Evolutionary conservation across 2,888 invertebrate species (phyloP).

Genomic region (Ormyrus thymus): DNA sequence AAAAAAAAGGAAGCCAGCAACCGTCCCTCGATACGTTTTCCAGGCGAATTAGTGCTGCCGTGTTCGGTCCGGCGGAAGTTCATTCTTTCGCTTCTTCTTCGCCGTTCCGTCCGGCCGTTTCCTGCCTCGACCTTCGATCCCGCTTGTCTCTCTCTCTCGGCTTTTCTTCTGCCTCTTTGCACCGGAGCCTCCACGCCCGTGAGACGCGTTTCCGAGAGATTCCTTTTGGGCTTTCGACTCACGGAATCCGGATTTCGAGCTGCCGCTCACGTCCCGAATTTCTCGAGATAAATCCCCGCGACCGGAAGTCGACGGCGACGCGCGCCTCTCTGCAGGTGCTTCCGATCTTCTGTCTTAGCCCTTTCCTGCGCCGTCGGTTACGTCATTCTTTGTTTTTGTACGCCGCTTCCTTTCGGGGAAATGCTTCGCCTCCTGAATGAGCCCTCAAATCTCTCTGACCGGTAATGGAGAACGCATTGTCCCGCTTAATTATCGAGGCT

Average conservation of each 20-base stretch:
- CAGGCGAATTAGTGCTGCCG: constrained; percentile 23
- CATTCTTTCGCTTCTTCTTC: constrained; percentile 43
- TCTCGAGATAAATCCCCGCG: constrained; percentile 32
- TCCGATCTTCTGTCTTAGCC: constrained; percentile 25
- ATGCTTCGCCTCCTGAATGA: background rate
- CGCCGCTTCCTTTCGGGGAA: constrained; percentile 12
- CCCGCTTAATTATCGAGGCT: background rate
- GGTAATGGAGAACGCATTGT: background rate
- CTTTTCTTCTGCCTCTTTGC: constrained; percentile 28
- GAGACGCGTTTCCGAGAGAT: background rate
- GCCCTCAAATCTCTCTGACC: constrained; percentile 27
- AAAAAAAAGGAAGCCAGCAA: background rate
- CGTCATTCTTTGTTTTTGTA: constrained; percentile 46
- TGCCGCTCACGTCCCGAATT: constrained; percentile 61
- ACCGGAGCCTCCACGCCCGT: background rate
- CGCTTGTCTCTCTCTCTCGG: background rate
- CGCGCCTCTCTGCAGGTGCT: constrained; percentile 35
- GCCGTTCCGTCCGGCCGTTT: constrained; percentile 9
- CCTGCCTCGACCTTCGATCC: constrained; percentile 48
- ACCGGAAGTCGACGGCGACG: constrained; percentile 37
- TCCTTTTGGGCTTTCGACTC: constrained; percentile 54
- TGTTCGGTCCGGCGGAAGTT: constrained; percentile 37
- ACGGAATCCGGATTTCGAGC: constrained; percentile 56
- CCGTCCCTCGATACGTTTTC: constrained; percentile 25
- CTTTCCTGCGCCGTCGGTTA: constrained; percentile 32